Evolutionary conservation across 1,140 invertebrate genomes (phyloP).

Genomic region (Ceratosolen solmsi): DNA sequence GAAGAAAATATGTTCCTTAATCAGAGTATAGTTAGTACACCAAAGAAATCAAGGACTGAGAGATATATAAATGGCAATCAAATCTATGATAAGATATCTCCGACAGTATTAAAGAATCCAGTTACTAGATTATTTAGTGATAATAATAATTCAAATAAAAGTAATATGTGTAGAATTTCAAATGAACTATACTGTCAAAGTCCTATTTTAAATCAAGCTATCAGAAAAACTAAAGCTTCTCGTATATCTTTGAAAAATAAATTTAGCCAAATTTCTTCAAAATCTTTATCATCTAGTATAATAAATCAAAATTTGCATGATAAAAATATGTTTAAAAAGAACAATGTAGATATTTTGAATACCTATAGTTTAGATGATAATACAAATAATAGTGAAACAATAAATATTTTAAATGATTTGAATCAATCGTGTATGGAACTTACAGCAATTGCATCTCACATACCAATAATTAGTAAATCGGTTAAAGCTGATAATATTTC

Average conservation of each 20-base stretch:
- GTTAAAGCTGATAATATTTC: not conserved
- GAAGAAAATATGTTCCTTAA: constrained; percentile 16
- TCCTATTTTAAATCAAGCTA: constrained; percentile 51
- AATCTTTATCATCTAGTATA: not conserved
- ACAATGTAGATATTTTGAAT: constrained; percentile 14
- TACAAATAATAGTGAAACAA: constrained; percentile 20
- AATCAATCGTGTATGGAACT: constrained; percentile 50
- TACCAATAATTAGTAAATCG: constrained; percentile 47
- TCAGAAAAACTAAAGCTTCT: constrained; percentile 1
- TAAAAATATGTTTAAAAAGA: constrained; percentile 49
- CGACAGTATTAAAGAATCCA: constrained; percentile 25
- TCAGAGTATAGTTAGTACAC: constrained; percentile 50
- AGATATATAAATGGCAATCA: not conserved
- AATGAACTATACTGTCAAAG: constrained; percentile 26
- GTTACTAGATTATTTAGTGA: constrained; percentile 50
- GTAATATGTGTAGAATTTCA: not conserved
- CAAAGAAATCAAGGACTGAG: constrained; percentile 46
- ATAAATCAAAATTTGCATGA: constrained; percentile 42
- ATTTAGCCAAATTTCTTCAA: not conserved
- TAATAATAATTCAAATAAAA: constrained; percentile 31
- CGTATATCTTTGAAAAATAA: constrained; percentile 36
- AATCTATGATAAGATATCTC: not conserved
- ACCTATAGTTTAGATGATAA: constrained; percentile 34
- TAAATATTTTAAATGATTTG: constrained; percentile 17
- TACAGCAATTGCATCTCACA: constrained; percentile 40